A percentile compares a stretch with the other conserved stretches of the same genome.
These are phyloP conservation scores for Drosophila rhopaloa DNA, from an alignment of 1,140 invertebrate genomes.

Conservation along the genomic window DNA sequence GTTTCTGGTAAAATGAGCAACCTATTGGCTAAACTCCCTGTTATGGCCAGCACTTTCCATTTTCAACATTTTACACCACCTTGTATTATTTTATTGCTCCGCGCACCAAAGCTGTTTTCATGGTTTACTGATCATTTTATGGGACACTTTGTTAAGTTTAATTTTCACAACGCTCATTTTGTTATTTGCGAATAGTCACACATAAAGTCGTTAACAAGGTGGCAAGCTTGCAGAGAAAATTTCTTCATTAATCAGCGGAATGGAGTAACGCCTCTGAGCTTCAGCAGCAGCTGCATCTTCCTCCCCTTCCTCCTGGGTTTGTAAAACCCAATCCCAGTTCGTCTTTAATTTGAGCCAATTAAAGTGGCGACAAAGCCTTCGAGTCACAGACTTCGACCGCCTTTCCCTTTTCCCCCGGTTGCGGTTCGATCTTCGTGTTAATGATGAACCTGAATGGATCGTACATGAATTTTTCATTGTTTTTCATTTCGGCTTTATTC, in stretches of 20 bases:
- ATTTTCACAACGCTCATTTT: slow-evolving; percentile 45
- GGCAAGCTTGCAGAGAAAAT: slow-evolving; percentile 39
- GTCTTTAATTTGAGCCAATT: slow-evolving; percentile 63
- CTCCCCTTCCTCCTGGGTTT: background rate
- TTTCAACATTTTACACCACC: slow-evolving; percentile 1
- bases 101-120: background rate
- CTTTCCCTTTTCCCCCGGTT: slow-evolving; percentile 60
- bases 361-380: slow-evolving; percentile 50
- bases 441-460: slow-evolving; percentile 70
- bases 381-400: slow-evolving; percentile 21
- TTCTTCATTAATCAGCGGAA: slow-evolving; percentile 69
- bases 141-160: slow-evolving; percentile 59
- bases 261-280: slow-evolving; percentile 27
- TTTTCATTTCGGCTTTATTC: slow-evolving; percentile 24
- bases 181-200: slow-evolving; percentile 23
- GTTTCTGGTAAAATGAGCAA: background rate
- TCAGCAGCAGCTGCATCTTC: slow-evolving; percentile 2
- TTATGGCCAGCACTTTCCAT: slow-evolving; percentile 19
- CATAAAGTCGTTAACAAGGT: slow-evolving; percentile 56
- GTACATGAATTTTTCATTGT: slow-evolving; percentile 64
- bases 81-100: background rate
- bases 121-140: slow-evolving; percentile 48
- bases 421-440: slow-evolving; percentile 37
- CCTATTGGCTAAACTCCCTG: background rate
- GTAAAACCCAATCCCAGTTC: slow-evolving; percentile 18